phyloP scores from a whole-genome alignment of 2,888 invertebrate genomes.

The Mimumesa dahlbomi region DNA sequence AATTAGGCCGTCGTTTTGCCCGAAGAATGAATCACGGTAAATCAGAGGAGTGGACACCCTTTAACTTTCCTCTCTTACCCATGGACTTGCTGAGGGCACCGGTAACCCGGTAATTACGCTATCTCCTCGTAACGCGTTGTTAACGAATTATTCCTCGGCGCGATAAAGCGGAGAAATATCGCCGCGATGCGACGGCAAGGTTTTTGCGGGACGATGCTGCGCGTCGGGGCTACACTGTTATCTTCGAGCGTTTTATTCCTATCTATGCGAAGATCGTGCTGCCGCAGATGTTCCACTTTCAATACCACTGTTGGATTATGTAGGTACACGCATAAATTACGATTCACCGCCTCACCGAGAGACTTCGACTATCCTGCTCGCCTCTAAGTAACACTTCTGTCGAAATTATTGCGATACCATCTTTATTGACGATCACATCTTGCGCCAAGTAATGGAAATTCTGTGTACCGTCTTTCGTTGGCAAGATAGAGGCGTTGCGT shows the following conservation, averaged over 20 bases:
- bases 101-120: constrained; percentile 72
- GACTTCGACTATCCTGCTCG: neutral
- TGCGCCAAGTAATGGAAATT: neutral
- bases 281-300: constrained; percentile 51
- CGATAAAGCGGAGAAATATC: constrained; percentile 70
- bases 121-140: constrained; percentile 71
- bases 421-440: neutral
- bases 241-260: constrained; percentile 47
- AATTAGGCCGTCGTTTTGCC: constrained; percentile 71
- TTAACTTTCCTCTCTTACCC: neutral
- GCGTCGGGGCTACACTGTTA: constrained; percentile 26
- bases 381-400: neutral
- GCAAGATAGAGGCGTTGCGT: too few relatives aligned
- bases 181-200: constrained; percentile 28
- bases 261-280: constrained; percentile 33
- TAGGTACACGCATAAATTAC: constrained; percentile 44
- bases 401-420: constrained; percentile 9
- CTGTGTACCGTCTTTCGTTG: neutral
- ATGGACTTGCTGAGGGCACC: constrained; percentile 18
- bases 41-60: constrained; percentile 55
- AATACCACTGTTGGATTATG: constrained; percentile 40
- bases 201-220: constrained; percentile 28
- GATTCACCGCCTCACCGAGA: constrained; percentile 29
- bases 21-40: constrained; percentile 71
- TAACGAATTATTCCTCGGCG: constrained; percentile 73